A percentile compares a stretch with the other conserved stretches of the same genome.
Conservation (phyloP, 2,797 vertebrate species). For the Lepidocolaptes lacrymiger region DNA sequence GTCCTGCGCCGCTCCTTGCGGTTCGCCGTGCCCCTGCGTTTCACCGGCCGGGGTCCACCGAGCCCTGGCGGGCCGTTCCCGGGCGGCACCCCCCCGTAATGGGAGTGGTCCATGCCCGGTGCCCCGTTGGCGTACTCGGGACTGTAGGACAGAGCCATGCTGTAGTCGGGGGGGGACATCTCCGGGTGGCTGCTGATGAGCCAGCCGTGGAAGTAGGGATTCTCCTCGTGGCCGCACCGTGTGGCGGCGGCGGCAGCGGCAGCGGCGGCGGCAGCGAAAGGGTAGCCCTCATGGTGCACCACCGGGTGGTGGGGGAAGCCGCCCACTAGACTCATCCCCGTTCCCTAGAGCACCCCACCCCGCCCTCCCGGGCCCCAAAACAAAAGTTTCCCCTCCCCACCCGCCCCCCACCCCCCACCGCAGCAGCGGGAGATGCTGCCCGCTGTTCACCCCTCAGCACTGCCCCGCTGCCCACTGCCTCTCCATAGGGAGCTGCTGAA, state of each 20-base stretch:
- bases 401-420: not conserved
- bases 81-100: constrained; percentile 79
- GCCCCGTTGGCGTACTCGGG: constrained; percentile 89
- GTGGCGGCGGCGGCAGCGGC: constrained; percentile 87
- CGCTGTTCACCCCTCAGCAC: constrained; percentile 60
- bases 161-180: constrained; percentile 93
- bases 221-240: constrained; percentile 90
- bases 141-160: constrained; percentile 88
- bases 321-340: constrained; percentile 92
- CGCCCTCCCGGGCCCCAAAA: constrained; percentile 8
- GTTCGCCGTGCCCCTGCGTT: constrained; percentile 95
- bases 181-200: constrained; percentile 95
- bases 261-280: constrained; percentile 88
- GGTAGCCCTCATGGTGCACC: constrained; percentile 97
- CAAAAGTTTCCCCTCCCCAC: not conserved
- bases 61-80: constrained; percentile 77
- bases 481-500: constrained; percentile 13
- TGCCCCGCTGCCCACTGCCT: constrained; percentile 38
- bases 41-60: constrained; percentile 86
- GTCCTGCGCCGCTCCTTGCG: constrained; percentile 97
- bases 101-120: constrained; percentile 85
- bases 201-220: constrained; percentile 97
- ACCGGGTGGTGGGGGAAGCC: constrained; percentile 95
- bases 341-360: constrained; percentile 57
- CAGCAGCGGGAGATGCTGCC: constrained; percentile 46